Percentiles rank a stretch among this genome's conserved stretches.
Conservation (phyloP, 2,797 vertebrate genomes). For the Pipistrellus nathusii region DNA sequence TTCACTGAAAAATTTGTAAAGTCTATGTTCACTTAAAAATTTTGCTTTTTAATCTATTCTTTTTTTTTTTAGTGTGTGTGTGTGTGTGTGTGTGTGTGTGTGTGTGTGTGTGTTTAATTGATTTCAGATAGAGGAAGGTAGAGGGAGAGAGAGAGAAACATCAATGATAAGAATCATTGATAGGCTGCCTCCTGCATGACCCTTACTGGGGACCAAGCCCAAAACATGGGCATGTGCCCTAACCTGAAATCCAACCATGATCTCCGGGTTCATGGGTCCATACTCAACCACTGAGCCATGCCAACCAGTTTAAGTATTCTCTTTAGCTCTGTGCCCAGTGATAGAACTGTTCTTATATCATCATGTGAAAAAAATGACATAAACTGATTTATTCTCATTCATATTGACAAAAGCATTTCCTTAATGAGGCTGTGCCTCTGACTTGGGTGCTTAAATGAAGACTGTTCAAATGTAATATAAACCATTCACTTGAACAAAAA, state of each 20-base stretch:
- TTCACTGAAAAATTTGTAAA: background rate
- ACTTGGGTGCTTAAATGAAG: background rate
- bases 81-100: no score
- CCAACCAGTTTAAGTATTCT: background rate
- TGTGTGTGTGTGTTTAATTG: no score
- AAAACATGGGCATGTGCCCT: no score
- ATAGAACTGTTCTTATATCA: constrained; percentile 6
- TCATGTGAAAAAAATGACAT: background rate
- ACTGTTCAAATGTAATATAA: constrained; percentile 46
- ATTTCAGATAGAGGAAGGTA: no score
- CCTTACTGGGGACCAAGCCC: no score
- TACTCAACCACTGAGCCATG: no score
- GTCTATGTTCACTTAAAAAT: background rate
- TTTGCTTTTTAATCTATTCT: background rate
- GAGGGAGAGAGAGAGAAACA: no score
- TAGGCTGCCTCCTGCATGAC: no score
- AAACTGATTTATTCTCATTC: background rate
- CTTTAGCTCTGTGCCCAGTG: background rate
- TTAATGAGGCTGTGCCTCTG: background rate
- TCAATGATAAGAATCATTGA: no score
- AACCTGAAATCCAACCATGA: no score
- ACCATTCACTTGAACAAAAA: constrained; percentile 31
- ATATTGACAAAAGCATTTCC: constrained; percentile 5
- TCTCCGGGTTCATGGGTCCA: no score
- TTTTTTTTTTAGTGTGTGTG: background rate